Evolutionary conservation across 2,797 vertebrate species (phyloP).

Genomic region (Hippocampus kuda): DNA sequence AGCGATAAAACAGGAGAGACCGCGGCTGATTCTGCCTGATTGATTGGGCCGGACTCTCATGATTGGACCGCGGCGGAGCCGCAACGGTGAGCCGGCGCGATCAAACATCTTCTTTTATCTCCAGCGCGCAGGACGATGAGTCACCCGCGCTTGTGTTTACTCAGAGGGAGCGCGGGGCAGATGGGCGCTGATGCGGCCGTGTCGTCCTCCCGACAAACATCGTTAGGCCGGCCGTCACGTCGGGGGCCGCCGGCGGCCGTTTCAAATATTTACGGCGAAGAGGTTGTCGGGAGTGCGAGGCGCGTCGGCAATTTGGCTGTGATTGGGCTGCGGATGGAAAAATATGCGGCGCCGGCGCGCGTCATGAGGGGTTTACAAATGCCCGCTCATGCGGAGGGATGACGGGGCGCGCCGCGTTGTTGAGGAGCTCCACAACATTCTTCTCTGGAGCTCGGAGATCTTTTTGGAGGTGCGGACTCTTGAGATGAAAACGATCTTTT

Average conservation of each 20-base stretch:
- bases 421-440: slow-evolving; percentile 43
- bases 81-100: slow-evolving; percentile 24
- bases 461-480: slow-evolving; percentile 20
- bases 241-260: slow-evolving; percentile 22
- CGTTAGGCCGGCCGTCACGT: slow-evolving; percentile 39
- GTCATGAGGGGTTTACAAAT: slow-evolving; percentile 28
- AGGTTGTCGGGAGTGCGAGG: slow-evolving; percentile 34
- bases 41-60: slow-evolving; percentile 38
- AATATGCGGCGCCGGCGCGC: slow-evolving; percentile 13
- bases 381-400: neutral
- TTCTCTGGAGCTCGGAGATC: slow-evolving; percentile 45
- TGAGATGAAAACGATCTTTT: neutral
- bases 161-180: slow-evolving; percentile 29
- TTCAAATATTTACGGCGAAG: slow-evolving; percentile 54
- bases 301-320: slow-evolving; percentile 43
- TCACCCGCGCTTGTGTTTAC: slow-evolving; percentile 29
- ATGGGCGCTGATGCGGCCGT: slow-evolving; percentile 37
- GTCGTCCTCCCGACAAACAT: slow-evolving; percentile 36
- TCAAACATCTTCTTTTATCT: slow-evolving; percentile 40
- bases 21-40: slow-evolving; percentile 25
- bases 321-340: slow-evolving; percentile 41
- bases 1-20: slow-evolving; percentile 14
- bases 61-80: slow-evolving; percentile 34
- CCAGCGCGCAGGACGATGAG: slow-evolving; percentile 28
- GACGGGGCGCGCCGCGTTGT: slow-evolving; percentile 13